Evolutionary conservation across 2,888 invertebrate species (phyloP), one percentile per base, ranked within the genome.

Genomic region (Sphecodes monilicornis): DNA sequence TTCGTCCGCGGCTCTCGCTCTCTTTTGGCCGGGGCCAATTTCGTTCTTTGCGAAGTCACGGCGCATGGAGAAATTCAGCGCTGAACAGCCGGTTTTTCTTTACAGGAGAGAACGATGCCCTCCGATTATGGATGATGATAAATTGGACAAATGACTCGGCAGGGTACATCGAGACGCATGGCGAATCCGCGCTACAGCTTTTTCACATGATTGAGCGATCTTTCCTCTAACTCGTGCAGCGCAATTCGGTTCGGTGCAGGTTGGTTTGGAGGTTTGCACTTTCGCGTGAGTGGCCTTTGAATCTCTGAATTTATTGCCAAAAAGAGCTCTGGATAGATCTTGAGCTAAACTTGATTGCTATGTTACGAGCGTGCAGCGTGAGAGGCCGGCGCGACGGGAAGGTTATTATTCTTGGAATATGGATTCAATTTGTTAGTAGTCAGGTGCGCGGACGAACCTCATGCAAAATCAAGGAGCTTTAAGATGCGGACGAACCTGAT

Each of bases 91-190:
- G 18, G 46, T 68, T 68, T 68, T 68, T 68, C 71, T 32, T 46
- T 29, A 16, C 70, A 8, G 18, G 54, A 22, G 16, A 26, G 43
- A 41, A 41, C 41, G 69, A 16, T 26, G 41, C 8, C 43, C 3
- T 29, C 43, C 29, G 16, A 10, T 70, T 70, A 39, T 29, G 70
- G 29, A 70, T 70, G 70, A 70, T 43, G 70, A 16, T 16, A 8
- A 43, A 69, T 69, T 75, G 36, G 68, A 46, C 69, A 57, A 69
- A 18, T 79, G 46, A 71, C 71, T 32, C 22, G 68, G 68, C 64
- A n/a, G 10, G 68, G 68, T 68, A 39, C 39, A 68, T 68, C 36
- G 68, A 32, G 26, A 68, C 32, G 32, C 50, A 39, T n/a, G n/a
- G 54, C n/a, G 64, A 39, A 46, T 60, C 22, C 10, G 6, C 66